Percentiles rank a stretch among this genome's conserved stretches.
Evolutionary conservation across 2,888 invertebrate species (phyloP).

Genomic region (Agonopterix alstromeriana): DNA sequence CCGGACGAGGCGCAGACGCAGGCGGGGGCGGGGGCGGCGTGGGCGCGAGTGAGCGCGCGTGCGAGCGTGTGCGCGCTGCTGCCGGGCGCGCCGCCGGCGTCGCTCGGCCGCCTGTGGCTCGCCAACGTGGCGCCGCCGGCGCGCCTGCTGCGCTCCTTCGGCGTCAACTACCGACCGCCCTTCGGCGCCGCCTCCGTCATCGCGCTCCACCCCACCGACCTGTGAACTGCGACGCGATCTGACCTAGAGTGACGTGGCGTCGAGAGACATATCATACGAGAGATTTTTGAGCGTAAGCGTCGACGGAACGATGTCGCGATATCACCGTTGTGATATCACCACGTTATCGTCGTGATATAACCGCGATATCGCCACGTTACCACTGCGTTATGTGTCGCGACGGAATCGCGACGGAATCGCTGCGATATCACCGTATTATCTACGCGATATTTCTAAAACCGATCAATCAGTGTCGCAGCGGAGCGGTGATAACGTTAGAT

Average conservation of each 20-base stretch:
- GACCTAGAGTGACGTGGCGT: not conserved
- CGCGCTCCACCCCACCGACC: conserved; percentile 47
- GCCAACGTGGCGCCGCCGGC: conserved; percentile 90
- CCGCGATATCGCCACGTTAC: no score
- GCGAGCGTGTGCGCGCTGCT: conserved; percentile 32
- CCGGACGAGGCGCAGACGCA: conserved; percentile 50
- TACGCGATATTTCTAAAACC: no score
- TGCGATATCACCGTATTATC: no score
- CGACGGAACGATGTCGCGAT: no score
- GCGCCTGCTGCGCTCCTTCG: conserved; percentile 77
- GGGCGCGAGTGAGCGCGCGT: conserved; percentile 51
- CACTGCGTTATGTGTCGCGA: no score
- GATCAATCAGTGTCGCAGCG: no score
- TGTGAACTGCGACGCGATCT: not conserved
- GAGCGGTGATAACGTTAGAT: no score
- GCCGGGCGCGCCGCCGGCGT: conserved; percentile 25
- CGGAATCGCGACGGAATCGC: no score
- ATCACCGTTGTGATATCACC: no score
- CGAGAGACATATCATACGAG: no score
- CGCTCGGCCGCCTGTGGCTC: conserved; percentile 81
- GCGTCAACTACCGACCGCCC: conserved; percentile 88
- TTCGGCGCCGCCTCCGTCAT: conserved; percentile 75
- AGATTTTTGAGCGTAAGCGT: no score
- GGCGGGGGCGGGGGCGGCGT: conserved; percentile 48
- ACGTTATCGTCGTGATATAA: no score